Evolutionary conservation across 2,797 vertebrate genomes (phyloP).

Genomic region (Pseudomugil tenellus): DNA sequence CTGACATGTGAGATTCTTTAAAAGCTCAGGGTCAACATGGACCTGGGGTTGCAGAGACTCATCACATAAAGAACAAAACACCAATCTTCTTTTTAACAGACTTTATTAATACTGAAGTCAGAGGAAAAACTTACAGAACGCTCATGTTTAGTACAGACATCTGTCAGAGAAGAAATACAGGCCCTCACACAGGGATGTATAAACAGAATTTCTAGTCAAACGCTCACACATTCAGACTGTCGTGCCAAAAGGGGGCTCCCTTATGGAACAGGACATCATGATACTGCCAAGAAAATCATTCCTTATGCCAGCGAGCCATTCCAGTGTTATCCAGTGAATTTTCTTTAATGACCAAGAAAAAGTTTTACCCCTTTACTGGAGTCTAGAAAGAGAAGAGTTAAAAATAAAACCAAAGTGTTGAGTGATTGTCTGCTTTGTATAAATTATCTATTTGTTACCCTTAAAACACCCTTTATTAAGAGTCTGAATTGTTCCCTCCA

Average conservation of each 20-base stretch:
- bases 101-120: slow-evolving; percentile 73
- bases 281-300: slow-evolving; percentile 80
- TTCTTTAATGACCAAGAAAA: slow-evolving; percentile 67
- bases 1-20: slow-evolving; percentile 74
- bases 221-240: slow-evolving; percentile 48
- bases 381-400: slow-evolving; percentile 45
- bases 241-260: slow-evolving; percentile 75
- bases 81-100: slow-evolving; percentile 32
- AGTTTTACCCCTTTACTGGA: slow-evolving; percentile 47
- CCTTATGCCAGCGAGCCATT: slow-evolving; percentile 69
- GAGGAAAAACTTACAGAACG: slow-evolving; percentile 24
- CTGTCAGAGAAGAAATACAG: slow-evolving; percentile 50
- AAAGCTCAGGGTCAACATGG: slow-evolving; percentile 68
- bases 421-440: slow-evolving; percentile 62
- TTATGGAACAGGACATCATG: slow-evolving; percentile 81
- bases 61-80: slow-evolving; percentile 63
- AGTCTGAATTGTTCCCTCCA: slow-evolving; percentile 54
- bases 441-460: slow-evolving; percentile 59
- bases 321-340: slow-evolving; percentile 74
- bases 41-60: slow-evolving; percentile 50
- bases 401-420: slow-evolving; percentile 55
- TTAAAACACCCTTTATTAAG: slow-evolving; percentile 39
- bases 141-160: slow-evolving; percentile 52
- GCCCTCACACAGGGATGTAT: slow-evolving; percentile 50
- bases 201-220: slow-evolving; percentile 65